These are phyloP conservation scores for Sitta carolinensis DNA, from an alignment of 2,797 vertebrate species.

Conservation along the genomic window DNA sequence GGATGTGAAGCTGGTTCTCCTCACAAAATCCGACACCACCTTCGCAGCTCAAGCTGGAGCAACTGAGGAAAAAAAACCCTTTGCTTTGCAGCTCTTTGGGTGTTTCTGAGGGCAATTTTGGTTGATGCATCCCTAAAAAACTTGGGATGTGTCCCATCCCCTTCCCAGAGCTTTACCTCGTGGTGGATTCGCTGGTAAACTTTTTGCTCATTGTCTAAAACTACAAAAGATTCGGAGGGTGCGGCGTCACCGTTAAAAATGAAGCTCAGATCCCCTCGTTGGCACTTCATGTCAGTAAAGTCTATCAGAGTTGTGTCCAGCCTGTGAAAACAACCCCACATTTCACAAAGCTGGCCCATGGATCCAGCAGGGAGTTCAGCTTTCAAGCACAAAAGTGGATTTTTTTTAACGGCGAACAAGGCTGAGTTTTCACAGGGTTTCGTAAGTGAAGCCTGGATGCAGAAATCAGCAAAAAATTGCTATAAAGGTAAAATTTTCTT, in stretches of 20 bases:
- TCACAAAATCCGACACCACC: rapidly evolving
- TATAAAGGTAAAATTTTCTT: not conserved
- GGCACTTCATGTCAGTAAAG: constrained; percentile 99
- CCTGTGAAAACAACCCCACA: constrained; percentile 68
- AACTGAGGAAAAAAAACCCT: not conserved
- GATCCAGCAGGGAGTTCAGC: rapidly evolving
- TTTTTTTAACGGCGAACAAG: not conserved
- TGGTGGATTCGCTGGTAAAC: constrained; percentile 99
- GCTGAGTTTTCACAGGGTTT: not conserved
- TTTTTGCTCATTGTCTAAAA: constrained; percentile 98
- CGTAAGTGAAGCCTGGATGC: rapidly evolving
- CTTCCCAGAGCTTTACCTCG: constrained; percentile 78
- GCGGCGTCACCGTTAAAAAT: constrained; percentile 95
- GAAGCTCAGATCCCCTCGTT: constrained; percentile 97
- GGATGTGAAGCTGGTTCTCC: not conserved
- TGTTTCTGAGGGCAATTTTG: not conserved
- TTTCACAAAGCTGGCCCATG: not conserved
- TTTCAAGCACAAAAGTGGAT: not conserved
- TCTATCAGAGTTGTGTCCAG: constrained; percentile 98
- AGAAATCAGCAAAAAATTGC: not conserved
- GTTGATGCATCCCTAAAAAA: not conserved
- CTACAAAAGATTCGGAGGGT: constrained; percentile 96
- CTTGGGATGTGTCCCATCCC: not conserved
- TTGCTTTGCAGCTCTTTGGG: not conserved
- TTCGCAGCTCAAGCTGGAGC: not conserved